Evolutionary conservation across 2,888 invertebrate species (phyloP).

Genomic region (Vesta saturnalis): DNA sequence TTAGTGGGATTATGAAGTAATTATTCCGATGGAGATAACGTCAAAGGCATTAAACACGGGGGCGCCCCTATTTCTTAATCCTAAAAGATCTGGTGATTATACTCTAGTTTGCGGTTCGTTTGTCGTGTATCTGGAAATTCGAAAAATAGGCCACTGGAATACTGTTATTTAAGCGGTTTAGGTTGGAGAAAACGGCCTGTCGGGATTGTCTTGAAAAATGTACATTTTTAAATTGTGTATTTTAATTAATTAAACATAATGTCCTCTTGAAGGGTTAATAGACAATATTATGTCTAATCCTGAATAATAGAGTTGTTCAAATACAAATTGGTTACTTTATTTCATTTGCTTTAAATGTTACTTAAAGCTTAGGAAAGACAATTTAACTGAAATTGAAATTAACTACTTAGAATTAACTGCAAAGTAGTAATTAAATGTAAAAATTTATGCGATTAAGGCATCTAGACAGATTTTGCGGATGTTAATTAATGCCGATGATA

Average conservation of each 20-base stretch:
- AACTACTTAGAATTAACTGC: slow-evolving; percentile 3
- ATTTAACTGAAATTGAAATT: slow-evolving; percentile 2
- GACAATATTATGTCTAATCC: slow-evolving; percentile 6
- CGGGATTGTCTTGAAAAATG: too few relatives aligned
- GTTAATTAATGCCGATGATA: neutral
- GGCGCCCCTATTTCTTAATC: slow-evolving; percentile 30
- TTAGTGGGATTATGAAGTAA: slow-evolving; percentile 15
- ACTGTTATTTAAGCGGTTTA: neutral
- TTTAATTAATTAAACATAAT: neutral
- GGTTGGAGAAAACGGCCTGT: too few relatives aligned
- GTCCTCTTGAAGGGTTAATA: neutral
- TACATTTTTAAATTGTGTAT: neutral
- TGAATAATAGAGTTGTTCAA: slow-evolving; percentile 11
- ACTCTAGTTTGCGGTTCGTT: slow-evolving; percentile 29
- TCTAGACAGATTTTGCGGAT: too few relatives aligned
- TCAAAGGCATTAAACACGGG: slow-evolving; percentile 22
- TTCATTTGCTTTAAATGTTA: slow-evolving; percentile 9
- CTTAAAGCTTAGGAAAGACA: slow-evolving; percentile 3
- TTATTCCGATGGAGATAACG: slow-evolving; percentile 22
- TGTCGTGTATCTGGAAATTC: slow-evolving; percentile 7
- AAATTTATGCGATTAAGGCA: too few relatives aligned
- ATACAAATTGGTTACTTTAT: slow-evolving; percentile 11
- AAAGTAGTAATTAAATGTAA: slow-evolving; percentile 3
- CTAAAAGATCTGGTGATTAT: slow-evolving; percentile 27
- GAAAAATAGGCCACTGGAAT: neutral